phyloP scores from a whole-genome alignment of 2,888 invertebrate genomes.

The Heliconius ethilla region DNA sequence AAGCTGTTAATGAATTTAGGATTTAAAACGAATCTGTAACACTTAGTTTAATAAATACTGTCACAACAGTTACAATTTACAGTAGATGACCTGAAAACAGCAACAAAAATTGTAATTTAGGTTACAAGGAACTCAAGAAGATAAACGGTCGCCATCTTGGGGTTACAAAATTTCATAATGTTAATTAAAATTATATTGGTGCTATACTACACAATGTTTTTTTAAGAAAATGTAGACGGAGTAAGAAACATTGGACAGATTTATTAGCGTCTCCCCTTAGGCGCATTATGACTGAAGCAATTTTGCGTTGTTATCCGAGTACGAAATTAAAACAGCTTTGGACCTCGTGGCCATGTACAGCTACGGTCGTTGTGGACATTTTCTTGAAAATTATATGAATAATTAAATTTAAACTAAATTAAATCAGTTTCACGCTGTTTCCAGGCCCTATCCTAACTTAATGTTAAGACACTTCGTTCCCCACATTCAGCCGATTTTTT shows the following conservation, averaged over 20 bases:
- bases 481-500: too few species aligned
- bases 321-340: neutral
- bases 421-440: too few species aligned
- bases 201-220: neutral
- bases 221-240: neutral
- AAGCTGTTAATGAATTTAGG: too few species aligned
- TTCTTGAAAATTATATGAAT: neutral
- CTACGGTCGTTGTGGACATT: neutral
- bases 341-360: neutral
- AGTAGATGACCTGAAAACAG: neutral
- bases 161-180: constrained; percentile 8
- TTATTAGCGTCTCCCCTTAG: constrained; percentile 12
- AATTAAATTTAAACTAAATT: too few species aligned
- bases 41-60: too few species aligned
- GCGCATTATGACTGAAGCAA: neutral
- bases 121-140: neutral
- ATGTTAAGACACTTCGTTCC: too few species aligned
- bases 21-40: too few species aligned
- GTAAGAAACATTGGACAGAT: constrained; percentile 13
- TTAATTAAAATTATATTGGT: constrained; percentile 7
- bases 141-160: neutral
- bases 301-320: constrained; percentile 4
- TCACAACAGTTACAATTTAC: too few species aligned
- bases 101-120: neutral
- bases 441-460: too few species aligned